phyloP scores from a whole-genome alignment of 53 echinoderm and acorn worm species.

The Stichopus horrens region DNA sequence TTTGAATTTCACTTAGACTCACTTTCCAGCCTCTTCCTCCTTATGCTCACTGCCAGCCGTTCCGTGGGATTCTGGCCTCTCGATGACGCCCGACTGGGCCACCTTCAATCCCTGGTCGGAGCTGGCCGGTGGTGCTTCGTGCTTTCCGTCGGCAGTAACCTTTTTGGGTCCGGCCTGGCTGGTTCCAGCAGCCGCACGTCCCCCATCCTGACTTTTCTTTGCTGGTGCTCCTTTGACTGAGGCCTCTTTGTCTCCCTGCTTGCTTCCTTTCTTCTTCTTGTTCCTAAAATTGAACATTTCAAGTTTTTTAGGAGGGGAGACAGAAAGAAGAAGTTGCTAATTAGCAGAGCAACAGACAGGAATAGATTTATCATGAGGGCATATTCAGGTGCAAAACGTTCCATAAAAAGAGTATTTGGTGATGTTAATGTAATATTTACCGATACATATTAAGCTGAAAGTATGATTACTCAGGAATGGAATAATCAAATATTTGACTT shows the following conservation, averaged over 20 bases:
- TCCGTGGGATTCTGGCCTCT: slow-evolving; percentile 96
- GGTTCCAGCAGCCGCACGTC: slow-evolving; percentile 64
- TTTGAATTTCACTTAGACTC: slow-evolving; percentile 46
- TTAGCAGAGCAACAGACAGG: too few relatives aligned
- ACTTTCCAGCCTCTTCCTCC: slow-evolving; percentile 89
- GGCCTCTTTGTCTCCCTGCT: slow-evolving; percentile 84
- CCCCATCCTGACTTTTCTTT: slow-evolving; percentile 87
- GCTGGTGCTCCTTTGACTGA: slow-evolving; percentile 71
- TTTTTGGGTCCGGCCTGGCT: slow-evolving; percentile 81
- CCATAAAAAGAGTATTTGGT: too few relatives aligned
- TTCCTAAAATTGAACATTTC: slow-evolving; percentile 50
- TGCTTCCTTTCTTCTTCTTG: slow-evolving; percentile 84
- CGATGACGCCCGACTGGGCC: slow-evolving; percentile 68
- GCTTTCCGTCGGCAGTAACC: slow-evolving; percentile 65
- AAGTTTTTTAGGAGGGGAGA: too few relatives aligned
- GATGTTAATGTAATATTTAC: too few relatives aligned
- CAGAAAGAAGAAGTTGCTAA: too few relatives aligned
- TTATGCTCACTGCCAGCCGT: slow-evolving; percentile 94
- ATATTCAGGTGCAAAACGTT: too few relatives aligned
- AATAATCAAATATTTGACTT: too few relatives aligned
- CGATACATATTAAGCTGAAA: too few relatives aligned
- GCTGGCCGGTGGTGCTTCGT: slow-evolving; percentile 61
- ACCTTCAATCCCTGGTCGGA: slow-evolving; percentile 94
- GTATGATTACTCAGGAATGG: too few relatives aligned
- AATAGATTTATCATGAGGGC: too few relatives aligned